Evolutionary conservation across 2,797 vertebrate species (phyloP).

Genomic region (Champsocephalus esox): DNA sequence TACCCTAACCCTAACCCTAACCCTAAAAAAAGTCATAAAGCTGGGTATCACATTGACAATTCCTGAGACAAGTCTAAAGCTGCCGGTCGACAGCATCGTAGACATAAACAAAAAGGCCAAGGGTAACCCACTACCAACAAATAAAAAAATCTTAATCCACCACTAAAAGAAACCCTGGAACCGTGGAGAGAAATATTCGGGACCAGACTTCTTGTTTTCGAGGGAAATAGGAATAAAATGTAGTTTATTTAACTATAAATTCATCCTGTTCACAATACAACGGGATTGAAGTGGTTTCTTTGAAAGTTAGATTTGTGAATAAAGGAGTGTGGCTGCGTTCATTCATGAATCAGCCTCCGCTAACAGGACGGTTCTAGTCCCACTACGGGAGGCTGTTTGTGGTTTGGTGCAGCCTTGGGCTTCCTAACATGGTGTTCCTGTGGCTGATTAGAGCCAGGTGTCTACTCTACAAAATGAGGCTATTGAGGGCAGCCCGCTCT

Average conservation of each 20-base stretch:
- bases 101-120: too few relatives aligned
- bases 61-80: too few relatives aligned
- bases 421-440: conserved; percentile 68
- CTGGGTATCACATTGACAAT: too few relatives aligned
- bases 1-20: too few relatives aligned
- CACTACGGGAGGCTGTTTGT: conserved; percentile 42
- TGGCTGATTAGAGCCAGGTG: conserved; percentile 80
- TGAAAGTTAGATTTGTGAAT: not conserved
- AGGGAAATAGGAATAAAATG: not conserved
- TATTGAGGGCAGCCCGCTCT: conserved; percentile 61
- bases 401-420: conserved; percentile 62
- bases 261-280: not conserved
- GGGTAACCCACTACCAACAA: too few relatives aligned
- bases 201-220: not conserved
- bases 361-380: conserved; percentile 36
- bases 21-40: too few relatives aligned
- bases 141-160: too few relatives aligned
- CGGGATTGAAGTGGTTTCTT: conserved; percentile 3
- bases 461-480: conserved; percentile 57
- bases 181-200: not conserved
- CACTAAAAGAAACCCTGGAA: not conserved
- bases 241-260: too few relatives aligned
- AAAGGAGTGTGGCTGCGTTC: conserved; percentile 3
- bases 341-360: conserved; percentile 33
- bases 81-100: too few relatives aligned